Percentiles rank a stretch among this genome's conserved stretches.
These are phyloP conservation scores for Heliconius erato DNA, from an alignment of 2,888 invertebrate species.

Conservation along the genomic window DNA sequence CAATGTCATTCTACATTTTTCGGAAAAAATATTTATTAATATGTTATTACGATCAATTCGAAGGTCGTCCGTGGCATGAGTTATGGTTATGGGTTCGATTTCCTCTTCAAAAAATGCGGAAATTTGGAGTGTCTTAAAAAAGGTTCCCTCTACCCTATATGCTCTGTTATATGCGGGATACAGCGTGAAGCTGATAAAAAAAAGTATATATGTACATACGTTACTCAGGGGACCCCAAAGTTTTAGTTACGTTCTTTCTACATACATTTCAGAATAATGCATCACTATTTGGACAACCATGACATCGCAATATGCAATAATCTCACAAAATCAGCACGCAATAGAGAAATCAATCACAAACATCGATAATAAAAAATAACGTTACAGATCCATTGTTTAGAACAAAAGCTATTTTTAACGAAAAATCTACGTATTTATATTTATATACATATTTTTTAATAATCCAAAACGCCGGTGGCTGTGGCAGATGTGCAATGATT, in stretches of 20 bases:
- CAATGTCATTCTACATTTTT: background rate
- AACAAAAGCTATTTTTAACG: constrained; percentile 61
- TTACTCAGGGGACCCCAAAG: background rate
- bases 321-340: constrained; percentile 51
- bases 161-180: too few species aligned
- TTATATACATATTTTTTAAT: constrained; percentile 56
- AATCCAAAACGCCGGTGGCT: constrained; percentile 61
- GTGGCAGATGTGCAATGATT: constrained; percentile 81
- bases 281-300: constrained; percentile 25
- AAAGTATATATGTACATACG: background rate
- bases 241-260: background rate
- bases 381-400: constrained; percentile 57
- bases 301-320: constrained; percentile 34
- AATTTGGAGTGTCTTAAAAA: background rate
- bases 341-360: constrained; percentile 60
- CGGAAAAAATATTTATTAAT: background rate
- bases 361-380: constrained; percentile 56
- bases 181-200: background rate
- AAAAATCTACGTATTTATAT: constrained; percentile 1
- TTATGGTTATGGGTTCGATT: too few species aligned
- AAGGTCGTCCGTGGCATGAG: background rate
- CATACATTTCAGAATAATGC: constrained; percentile 1
- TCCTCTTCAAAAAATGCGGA: too few species aligned
- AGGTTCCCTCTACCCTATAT: background rate
- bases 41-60: background rate